phyloP scores from a whole-genome alignment of 2,797 vertebrate genomes.

The Sebastes minor region DNA sequence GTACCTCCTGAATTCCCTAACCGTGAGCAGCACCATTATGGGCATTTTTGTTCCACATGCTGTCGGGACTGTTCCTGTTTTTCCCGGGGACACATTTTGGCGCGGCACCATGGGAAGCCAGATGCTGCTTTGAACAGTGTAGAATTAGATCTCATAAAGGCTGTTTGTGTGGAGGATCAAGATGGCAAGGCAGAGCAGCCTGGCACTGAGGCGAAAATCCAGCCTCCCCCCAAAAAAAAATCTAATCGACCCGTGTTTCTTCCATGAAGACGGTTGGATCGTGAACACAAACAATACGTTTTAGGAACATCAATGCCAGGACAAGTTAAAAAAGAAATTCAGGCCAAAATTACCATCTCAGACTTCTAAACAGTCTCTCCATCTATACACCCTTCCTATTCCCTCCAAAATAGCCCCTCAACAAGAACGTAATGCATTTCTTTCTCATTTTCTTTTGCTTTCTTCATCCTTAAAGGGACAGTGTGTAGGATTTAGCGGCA shows the following conservation, averaged over 20 bases:
- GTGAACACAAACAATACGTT: conserved; percentile 18
- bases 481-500: not conserved
- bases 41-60: conserved; percentile 37
- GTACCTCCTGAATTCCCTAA: not conserved
- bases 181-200: conserved; percentile 42
- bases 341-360: not conserved
- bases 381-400: not conserved
- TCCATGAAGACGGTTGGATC: conserved; percentile 20
- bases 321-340: not conserved
- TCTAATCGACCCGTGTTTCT: conserved; percentile 15
- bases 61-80: conserved; percentile 28
- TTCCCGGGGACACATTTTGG: conserved; percentile 52
- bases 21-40: not conserved
- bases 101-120: conserved; percentile 63
- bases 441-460: not conserved
- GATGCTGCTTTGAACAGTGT: conserved; percentile 65
- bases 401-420: not conserved
- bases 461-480: not conserved
- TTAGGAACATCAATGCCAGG: not conserved
- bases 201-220: conserved; percentile 25
- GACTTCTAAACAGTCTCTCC: not conserved
- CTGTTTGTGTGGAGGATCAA: conserved; percentile 51
- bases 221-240: not conserved
- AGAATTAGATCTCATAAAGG: conserved; percentile 57
- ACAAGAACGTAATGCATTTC: not conserved